Conservation (phyloP, 2,888 invertebrate genomes). For the Rhingia rostrata region DNA sequence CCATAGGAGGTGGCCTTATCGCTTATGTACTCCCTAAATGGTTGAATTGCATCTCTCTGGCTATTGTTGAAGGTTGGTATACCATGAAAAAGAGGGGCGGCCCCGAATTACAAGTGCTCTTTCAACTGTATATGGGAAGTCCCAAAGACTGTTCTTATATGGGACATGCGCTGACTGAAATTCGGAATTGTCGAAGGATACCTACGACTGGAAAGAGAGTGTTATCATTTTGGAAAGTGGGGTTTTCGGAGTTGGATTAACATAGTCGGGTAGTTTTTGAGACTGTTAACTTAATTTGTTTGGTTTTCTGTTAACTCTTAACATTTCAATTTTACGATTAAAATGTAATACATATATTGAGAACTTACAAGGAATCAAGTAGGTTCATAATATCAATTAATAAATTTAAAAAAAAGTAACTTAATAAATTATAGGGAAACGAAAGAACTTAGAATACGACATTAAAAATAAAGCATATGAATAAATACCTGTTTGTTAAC, state of each 20-base stretch:
- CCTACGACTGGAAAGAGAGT: slow-evolving; percentile 58
- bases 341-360: too few relatives aligned
- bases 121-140: slow-evolving; percentile 70
- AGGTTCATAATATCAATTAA: too few relatives aligned
- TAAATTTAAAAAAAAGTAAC: too few relatives aligned
- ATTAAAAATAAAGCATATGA: too few relatives aligned
- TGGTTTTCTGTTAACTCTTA: background rate
- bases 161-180: slow-evolving; percentile 49
- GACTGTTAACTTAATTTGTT: too few relatives aligned
- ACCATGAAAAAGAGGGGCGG: slow-evolving; percentile 64
- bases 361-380: too few relatives aligned
- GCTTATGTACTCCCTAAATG: slow-evolving; percentile 68
- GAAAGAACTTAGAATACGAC: too few relatives aligned
- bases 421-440: too few relatives aligned
- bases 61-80: slow-evolving; percentile 48
- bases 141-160: slow-evolving; percentile 43
- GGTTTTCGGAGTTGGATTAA: slow-evolving; percentile 52
- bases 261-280: slow-evolving; percentile 25
- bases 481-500: too few relatives aligned
- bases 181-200: slow-evolving; percentile 52
- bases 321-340: too few relatives aligned
- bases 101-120: slow-evolving; percentile 68
- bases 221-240: slow-evolving; percentile 13
- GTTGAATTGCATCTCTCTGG: slow-evolving; percentile 64
- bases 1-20: slow-evolving; percentile 66